A percentile compares a stretch with the other conserved stretches of the same genome.
These are phyloP conservation scores for Gadopsis bispinosus DNA, from an alignment of 2,797 vertebrate species.

Conservation along the genomic window DNA sequence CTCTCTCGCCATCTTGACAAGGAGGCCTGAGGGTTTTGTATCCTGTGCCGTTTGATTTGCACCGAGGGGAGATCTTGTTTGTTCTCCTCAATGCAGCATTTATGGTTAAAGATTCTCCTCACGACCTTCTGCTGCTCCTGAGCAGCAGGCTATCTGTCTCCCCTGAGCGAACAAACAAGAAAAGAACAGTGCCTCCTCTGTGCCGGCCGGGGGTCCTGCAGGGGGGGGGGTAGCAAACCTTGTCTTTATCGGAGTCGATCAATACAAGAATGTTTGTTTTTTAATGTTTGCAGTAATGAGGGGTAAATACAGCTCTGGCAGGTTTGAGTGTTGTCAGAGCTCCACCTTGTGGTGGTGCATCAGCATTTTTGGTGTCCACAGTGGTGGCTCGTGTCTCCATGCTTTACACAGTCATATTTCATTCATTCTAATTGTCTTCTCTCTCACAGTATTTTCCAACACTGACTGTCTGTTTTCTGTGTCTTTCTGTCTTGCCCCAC, in stretches of 20 bases:
- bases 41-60: conserved; percentile 75
- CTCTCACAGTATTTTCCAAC: conserved; percentile 8
- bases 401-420: conserved; percentile 33
- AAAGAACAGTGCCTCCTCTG: conserved; percentile 51
- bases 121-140: conserved; percentile 74
- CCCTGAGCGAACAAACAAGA: conserved; percentile 66
- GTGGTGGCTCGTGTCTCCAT: conserved; percentile 3
- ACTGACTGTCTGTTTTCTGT: conserved; percentile 34
- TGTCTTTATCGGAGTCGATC: conserved; percentile 37
- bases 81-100: conserved; percentile 84
- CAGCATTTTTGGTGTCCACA: conserved; percentile 2
- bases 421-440: conserved; percentile 16
- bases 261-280: conserved; percentile 25
- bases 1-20: conserved; percentile 60
- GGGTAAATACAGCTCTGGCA: conserved; percentile 29
- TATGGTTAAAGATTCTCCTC: conserved; percentile 81
- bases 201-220: conserved; percentile 38
- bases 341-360: conserved; percentile 65
- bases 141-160: conserved; percentile 73
- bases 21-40: conserved; percentile 68
- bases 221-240: not conserved
- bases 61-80: conserved; percentile 79
- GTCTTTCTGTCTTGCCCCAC: conserved; percentile 38
- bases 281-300: conserved; percentile 56
- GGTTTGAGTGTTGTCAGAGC: conserved; percentile 54